Evolutionary conservation across 2,113 vertebrate genomes (phyloP), one percentile per base, ranked within the genome.

Genomic region (Cottus gobio): DNA sequence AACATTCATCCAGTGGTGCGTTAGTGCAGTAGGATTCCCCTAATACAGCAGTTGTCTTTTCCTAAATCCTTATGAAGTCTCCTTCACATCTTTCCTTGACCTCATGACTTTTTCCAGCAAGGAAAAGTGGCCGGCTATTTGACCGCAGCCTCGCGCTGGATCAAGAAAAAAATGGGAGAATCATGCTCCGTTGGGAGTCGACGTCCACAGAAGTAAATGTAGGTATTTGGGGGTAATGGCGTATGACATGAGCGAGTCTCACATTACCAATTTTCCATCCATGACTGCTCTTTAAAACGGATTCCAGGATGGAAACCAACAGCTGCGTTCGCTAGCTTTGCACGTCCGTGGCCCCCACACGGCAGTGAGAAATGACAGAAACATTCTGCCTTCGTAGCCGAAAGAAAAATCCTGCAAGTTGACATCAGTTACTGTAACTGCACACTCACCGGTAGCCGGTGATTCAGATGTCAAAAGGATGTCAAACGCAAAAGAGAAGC

Each of bases 301-400:
- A 75, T 71, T 84, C 75, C 69, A 65, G 44, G 60, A 82, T 79
- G 85, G 80, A 90, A 91, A 88, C 60, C 70, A 77, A 48, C 87
- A 85, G 80, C 85, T 90, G 88, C 31, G 24, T 83, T 48, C 48
- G 72, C 74, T 85, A 57, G 67, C 71, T 74, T 71, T 75, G 64
- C 56, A 75, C 63, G 16, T 56, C 71, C 24, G 69, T 68, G 58
- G 65, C 36, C 70, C 81, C 24, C 73, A 48, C 67, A 34, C 2
- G 20, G 64, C 64, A 79, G 42, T 28, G 56, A 87, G n/a, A 50
- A 71, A 76, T n/a, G 44, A 16, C 46, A 31, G 28, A 50, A 39
- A 30, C 77, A 78, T 67, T 11, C 50, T 8, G 79, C 60, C 81
- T 74, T 72, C 24, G 71, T 46, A 3, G 75, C 42, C 36, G n/a